Base-by-base conservation (phyloP, 2,888 invertebrate genomes). In the Charanyca ferruginea region DNA sequence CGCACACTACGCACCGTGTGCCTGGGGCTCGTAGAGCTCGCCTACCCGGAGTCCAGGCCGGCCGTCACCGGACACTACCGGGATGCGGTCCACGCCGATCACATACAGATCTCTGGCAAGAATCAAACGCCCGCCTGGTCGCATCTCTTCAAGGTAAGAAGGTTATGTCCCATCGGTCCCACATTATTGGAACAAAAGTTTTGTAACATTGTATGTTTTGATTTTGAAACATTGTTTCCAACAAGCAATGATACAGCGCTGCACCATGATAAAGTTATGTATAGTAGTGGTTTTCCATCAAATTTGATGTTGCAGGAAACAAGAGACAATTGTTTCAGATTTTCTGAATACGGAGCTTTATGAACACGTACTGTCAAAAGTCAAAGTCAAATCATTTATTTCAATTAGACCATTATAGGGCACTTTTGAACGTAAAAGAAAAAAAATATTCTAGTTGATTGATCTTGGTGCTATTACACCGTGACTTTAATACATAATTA, bases 11-110 rank as follows among this genome's bases (percentile, higher is more conserved):
- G 98, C 60, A 98, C 98, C 72, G 97, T 98, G 6, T 98, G 98
- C 83, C 94, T 98, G 20, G 98, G 98, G 0, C 95, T 99, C 11
- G 97, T 98, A 9, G 98, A 98, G 87, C 93, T 98, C 54, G 98
- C 98, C 0, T 98, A 98, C 87, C 98, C 98, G 0, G 98, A 98
- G 84, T 96, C 97, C 0, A 94, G 97, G 75, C 97, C 97, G 0
- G 95, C 96, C 7, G 93, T 97, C 0, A 91, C 95, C 22, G 96
- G 97, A n/a, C 97, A 97, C 81, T 97, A 97, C 85, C 96, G 87
- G 38, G 91, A 90, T 44, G 90, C 90, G 0, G 89, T 91, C 3
- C 86, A 77, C 32, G 60, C 75, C 23, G 69, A 77, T 4, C 82
- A 81, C 53, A 83, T 83, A 3, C 85, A 85, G 62, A 63, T 85